These are phyloP conservation scores for Pseudorhiza aurosa DNA, from an alignment of 30 jellyfish, hydroid and myxozoan species.

Conservation along the genomic window DNA sequence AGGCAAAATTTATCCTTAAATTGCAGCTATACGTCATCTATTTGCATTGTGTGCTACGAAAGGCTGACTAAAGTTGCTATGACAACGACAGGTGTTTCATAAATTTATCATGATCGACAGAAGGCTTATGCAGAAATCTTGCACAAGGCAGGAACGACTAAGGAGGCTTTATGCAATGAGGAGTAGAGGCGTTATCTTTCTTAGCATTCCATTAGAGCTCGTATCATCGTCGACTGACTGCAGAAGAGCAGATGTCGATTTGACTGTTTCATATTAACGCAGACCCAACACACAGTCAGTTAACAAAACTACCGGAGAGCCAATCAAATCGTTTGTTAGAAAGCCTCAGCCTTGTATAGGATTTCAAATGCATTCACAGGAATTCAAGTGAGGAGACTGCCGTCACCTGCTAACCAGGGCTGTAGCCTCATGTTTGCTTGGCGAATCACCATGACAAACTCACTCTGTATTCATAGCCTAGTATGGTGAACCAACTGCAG, in stretches of 20 bases:
- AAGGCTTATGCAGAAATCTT: conserved; percentile 28
- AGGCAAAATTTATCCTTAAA: too few relatives aligned
- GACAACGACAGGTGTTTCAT: conserved; percentile 91
- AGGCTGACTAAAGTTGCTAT: conserved; percentile 61
- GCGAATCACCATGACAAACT: conserved; percentile 72
- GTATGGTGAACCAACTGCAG: conserved; percentile 40
- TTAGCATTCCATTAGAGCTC: conserved; percentile 43
- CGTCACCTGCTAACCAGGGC: conserved; percentile 71
- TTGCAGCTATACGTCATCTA: too few relatives aligned
- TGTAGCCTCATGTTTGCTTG: conserved; percentile 74
- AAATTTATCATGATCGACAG: conserved; percentile 80
- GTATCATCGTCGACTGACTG: conserved; percentile 2
- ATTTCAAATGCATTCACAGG: conserved; percentile 21
- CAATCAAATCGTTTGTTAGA: conserved; percentile 65
- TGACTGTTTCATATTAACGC: conserved; percentile 24
- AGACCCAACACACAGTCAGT: conserved; percentile 26
- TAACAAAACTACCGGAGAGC: conserved; percentile 10
- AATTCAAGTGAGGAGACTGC: conserved; percentile 37
- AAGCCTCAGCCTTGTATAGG: conserved; percentile 71
- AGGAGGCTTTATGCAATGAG: conserved; percentile 29
- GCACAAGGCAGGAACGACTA: conserved; percentile 35
- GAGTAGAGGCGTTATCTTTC: conserved; percentile 31
- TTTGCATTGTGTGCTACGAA: conserved; percentile 16
- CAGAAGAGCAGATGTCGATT: conserved; percentile 1
- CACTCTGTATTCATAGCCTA: conserved; percentile 18